Conservation (phyloP, 2,888 invertebrate species). For the Rosalia funebris region DNA sequence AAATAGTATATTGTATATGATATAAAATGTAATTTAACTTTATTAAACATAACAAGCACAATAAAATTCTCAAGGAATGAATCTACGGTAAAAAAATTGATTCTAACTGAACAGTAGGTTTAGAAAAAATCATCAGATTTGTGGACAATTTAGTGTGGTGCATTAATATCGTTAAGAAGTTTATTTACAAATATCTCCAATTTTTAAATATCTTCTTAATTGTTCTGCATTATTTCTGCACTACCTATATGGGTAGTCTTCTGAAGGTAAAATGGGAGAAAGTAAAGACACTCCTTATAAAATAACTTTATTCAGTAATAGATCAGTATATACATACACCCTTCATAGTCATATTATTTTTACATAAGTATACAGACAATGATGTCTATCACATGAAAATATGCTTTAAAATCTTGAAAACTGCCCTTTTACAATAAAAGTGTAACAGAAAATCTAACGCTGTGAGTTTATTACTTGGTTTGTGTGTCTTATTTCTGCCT, state of each 20-base stretch:
- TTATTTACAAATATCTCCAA: too few species aligned
- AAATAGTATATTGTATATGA: too few species aligned
- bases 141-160: too few species aligned
- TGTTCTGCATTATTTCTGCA: background rate
- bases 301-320: conserved; percentile 20
- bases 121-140: too few species aligned
- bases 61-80: too few species aligned
- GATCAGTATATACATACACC: conserved; percentile 6
- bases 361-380: conserved; percentile 24
- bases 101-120: too few species aligned
- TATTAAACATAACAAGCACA: too few species aligned
- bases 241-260: background rate
- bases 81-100: too few species aligned
- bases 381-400: conserved; percentile 24
- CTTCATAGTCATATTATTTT: conserved; percentile 17
- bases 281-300: conserved; percentile 16
- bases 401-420: conserved; percentile 15
- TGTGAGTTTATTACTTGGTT: conserved; percentile 20
- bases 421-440: too few species aligned
- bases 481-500: conserved; percentile 11
- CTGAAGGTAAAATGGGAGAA: conserved; percentile 11
- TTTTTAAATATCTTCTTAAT: too few species aligned
- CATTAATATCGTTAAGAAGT: too few species aligned
- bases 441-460: conserved; percentile 13
- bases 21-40: too few species aligned